Evolutionary conservation across 23 tunicate genomes (phyloP).

Genomic region (Styela clava): DNA sequence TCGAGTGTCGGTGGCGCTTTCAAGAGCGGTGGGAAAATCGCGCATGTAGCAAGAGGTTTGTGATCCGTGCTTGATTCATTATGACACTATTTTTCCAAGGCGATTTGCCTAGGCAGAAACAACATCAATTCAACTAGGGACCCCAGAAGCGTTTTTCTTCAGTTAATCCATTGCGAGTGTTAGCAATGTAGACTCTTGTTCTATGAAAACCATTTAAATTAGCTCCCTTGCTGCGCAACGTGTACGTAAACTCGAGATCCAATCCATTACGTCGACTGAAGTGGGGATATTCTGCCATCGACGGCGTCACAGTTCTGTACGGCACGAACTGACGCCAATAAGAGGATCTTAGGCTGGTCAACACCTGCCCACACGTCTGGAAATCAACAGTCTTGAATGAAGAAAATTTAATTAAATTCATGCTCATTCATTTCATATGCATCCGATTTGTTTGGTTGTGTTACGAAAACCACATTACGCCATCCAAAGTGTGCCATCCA

Average conservation of each 20-base stretch:
- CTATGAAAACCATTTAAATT: neutral
- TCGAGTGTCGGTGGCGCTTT: conserved; percentile 23
- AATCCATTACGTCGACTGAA: neutral
- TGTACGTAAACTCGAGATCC: neutral
- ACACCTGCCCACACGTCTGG: conserved; percentile 13
- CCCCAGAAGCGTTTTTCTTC: neutral
- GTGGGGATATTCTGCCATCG: neutral
- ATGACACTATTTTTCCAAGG: neutral
- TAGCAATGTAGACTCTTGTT: neutral
- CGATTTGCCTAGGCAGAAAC: neutral
- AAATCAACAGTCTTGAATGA: neutral
- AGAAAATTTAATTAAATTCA: neutral
- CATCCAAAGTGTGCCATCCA: too few relatives aligned
- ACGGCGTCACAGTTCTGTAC: neutral
- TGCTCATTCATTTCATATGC: neutral
- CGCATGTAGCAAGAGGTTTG: neutral
- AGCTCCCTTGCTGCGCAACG: neutral
- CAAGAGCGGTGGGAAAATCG: conserved; percentile 18
- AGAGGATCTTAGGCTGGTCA: neutral
- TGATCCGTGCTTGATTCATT: neutral
- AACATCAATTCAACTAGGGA: conserved; percentile 4
- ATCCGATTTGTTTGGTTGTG: too few relatives aligned
- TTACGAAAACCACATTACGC: too few relatives aligned
- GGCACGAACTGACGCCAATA: neutral
- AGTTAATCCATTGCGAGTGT: neutral